Evolutionary conservation across 2,113 vertebrate species (phyloP).

Genomic region (Festucalex cinctus): DNA sequence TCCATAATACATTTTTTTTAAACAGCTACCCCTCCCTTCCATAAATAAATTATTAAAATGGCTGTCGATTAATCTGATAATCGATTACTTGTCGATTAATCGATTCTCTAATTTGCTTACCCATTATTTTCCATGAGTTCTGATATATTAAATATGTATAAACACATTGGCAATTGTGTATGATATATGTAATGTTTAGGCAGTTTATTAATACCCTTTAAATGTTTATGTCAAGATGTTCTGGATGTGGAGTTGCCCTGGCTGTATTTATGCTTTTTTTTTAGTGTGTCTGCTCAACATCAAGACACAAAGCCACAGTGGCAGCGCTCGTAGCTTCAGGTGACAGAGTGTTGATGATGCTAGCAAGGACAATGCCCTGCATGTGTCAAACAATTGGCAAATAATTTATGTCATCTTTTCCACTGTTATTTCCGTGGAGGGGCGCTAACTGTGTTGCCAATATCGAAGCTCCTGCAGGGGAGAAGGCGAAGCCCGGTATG

Average conservation of each 20-base stretch:
- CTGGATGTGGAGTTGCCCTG: background rate
- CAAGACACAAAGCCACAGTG: slow-evolving; percentile 85
- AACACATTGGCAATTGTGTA: no score
- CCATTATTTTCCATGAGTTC: no score
- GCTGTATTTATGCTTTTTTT: slow-evolving; percentile 19
- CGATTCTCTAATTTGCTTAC: no score
- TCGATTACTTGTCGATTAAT: no score
- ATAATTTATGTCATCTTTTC: slow-evolving; percentile 98
- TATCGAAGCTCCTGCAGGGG: slow-evolving; percentile 84
- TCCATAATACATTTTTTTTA: no score
- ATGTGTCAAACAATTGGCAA: slow-evolving; percentile 96
- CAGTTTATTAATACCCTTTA: no score
- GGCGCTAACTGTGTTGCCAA: slow-evolving; percentile 89
- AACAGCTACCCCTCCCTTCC: no score
- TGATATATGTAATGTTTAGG: no score
- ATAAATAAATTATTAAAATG: no score
- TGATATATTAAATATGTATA: no score
- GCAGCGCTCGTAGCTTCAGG: slow-evolving; percentile 86
- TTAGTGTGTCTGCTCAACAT: slow-evolving; percentile 68
- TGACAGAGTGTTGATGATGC: slow-evolving; percentile 94
- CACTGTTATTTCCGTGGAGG: slow-evolving; percentile 88
- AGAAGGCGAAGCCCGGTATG: slow-evolving; percentile 41
- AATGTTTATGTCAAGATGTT: background rate
- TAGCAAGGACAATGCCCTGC: slow-evolving; percentile 94
- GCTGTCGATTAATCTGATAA: no score